A percentile compares a stretch with the other conserved stretches of the same genome.
Evolutionary conservation across 1,140 invertebrate genomes (phyloP).

Genomic region (Anagrus nilaparvatae): DNA sequence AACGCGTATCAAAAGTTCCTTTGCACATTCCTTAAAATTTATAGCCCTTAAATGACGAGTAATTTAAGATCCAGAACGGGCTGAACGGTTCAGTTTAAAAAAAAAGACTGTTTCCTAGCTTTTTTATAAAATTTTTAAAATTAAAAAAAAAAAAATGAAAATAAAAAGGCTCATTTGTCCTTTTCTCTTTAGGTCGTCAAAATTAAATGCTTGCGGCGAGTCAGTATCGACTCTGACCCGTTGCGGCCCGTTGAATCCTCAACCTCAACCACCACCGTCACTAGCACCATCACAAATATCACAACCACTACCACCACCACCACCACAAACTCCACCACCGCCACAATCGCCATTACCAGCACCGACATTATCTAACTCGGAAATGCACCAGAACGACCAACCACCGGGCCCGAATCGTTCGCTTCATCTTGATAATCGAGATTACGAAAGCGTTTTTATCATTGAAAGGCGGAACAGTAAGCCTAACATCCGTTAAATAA

Average conservation of each 20-base stretch:
- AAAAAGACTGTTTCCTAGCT: not conserved
- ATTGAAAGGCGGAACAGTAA: constrained; percentile 61
- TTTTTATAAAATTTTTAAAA: not conserved
- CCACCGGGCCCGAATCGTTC: constrained; percentile 37
- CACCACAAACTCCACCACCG: constrained; percentile 43
- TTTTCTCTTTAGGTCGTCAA: constrained; percentile 44
- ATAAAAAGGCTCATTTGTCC: constrained; percentile 35
- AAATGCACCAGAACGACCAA: constrained; percentile 33
- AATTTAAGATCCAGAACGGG: constrained; percentile 41
- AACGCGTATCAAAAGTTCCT: constrained; percentile 8
- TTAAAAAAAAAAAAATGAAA: not conserved
- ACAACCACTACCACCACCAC: constrained; percentile 45
- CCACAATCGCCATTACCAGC: constrained; percentile 35
- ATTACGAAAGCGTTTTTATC: constrained; percentile 67
- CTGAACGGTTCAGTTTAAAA: constrained; percentile 37
- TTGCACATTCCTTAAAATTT: constrained; percentile 7
- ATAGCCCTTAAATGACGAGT: constrained; percentile 4
- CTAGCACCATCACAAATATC: constrained; percentile 44
- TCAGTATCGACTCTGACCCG: constrained; percentile 45
- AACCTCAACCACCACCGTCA: constrained; percentile 43
- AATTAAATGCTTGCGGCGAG: constrained; percentile 44
- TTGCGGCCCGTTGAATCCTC: constrained; percentile 45
- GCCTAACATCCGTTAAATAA: constrained; percentile 46
- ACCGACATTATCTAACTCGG: constrained; percentile 16
- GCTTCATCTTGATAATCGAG: constrained; percentile 48